These are phyloP conservation scores for Brachionus koreanus DNA, from an alignment of 1,140 invertebrate genomes.

Conservation along the genomic window DNA sequence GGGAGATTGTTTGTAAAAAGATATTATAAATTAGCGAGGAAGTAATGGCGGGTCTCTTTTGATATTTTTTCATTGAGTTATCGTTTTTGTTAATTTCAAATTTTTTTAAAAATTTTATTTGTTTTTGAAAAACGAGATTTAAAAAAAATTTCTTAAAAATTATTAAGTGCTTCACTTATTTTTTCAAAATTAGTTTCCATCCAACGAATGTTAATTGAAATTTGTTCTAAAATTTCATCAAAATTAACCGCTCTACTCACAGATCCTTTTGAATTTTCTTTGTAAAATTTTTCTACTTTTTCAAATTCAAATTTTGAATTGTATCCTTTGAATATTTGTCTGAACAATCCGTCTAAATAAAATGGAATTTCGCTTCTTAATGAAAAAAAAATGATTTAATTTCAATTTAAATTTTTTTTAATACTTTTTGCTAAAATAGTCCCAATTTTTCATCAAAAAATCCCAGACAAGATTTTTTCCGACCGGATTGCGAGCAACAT, in stretches of 20 bases:
- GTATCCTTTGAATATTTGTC: background rate
- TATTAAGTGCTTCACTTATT: background rate
- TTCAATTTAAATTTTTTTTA: constrained; percentile 48
- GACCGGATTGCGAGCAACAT: constrained; percentile 69
- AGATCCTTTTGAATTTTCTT: background rate
- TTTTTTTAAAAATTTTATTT: too few relatives aligned
- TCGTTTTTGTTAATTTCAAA: too few relatives aligned
- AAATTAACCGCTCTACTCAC: background rate
- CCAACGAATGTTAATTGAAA: constrained; percentile 1
- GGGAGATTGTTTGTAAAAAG: too few relatives aligned
- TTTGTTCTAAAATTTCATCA: background rate
- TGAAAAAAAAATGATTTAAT: too few relatives aligned
- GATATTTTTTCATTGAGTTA: too few relatives aligned
- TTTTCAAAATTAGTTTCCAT: background rate
- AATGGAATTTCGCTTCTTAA: background rate
- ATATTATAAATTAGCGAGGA: too few relatives aligned
- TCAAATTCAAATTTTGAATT: constrained; percentile 26
- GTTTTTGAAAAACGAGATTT: background rate
- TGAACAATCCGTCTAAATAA: background rate
- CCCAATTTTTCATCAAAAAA: constrained; percentile 71
- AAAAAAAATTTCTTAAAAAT: background rate
- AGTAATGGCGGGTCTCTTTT: too few relatives aligned
- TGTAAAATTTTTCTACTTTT: background rate
- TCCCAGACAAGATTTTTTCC: constrained; percentile 71
- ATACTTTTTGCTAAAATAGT: constrained; percentile 62